These are phyloP conservation scores for Caracal caracal DNA, from an alignment of 2,113 vertebrate species.

Conservation along the genomic window DNA sequence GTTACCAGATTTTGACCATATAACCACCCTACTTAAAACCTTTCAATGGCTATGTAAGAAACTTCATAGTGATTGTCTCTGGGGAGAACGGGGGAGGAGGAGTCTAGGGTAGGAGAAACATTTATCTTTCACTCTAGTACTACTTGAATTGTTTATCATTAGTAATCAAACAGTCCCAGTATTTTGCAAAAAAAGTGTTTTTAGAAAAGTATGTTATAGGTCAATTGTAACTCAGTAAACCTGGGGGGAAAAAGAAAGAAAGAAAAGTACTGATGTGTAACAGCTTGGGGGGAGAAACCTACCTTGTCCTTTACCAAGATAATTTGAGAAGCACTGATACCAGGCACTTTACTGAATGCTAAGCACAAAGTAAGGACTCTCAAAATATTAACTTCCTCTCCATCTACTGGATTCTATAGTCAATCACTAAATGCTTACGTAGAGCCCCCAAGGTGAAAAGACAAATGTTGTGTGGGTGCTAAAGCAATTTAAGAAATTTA, in stretches of 20 bases:
- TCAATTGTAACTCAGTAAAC: not conserved
- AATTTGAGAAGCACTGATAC: not conserved
- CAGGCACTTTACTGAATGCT: not conserved
- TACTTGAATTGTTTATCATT: constrained; percentile 4
- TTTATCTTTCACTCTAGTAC: not conserved
- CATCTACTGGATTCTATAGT: not conserved
- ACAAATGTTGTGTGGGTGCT: too few relatives aligned
- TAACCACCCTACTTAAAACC: not conserved
- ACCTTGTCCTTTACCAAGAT: not conserved
- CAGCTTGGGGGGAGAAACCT: not conserved
- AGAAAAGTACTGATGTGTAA: not conserved
- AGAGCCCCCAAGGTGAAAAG: not conserved
- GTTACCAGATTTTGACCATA: not conserved
- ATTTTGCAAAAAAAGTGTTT: not conserved
- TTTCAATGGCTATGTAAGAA: not conserved
- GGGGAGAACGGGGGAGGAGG: not conserved
- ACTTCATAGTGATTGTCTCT: not conserved
- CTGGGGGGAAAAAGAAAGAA: not conserved
- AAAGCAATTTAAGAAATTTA: not conserved
- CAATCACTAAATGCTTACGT: not conserved
- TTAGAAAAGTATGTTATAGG: not conserved
- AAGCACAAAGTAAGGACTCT: not conserved
- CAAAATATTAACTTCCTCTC: not conserved
- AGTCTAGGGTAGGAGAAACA: not conserved
- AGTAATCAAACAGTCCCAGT: not conserved